A percentile compares a stretch with the other conserved stretches of the same genome.
These are phyloP conservation scores for Drosophila tripunctata DNA, from an alignment of 2,888 invertebrate species.

Conservation along the genomic window DNA sequence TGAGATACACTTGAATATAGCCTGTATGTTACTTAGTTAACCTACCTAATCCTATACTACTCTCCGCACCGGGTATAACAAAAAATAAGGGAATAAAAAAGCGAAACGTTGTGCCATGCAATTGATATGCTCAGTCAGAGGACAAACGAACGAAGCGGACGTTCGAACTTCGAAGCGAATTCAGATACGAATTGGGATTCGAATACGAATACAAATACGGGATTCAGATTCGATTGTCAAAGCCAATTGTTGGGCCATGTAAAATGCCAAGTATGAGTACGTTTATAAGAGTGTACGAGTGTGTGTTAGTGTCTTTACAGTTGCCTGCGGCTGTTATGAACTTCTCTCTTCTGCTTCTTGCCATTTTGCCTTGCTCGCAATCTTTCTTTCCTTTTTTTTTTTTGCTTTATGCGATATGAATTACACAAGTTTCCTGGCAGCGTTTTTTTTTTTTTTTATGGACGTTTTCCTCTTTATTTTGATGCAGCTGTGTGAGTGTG, in stretches of 20 bases:
- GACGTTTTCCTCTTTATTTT: slow-evolving; percentile 77
- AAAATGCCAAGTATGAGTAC: slow-evolving; percentile 45
- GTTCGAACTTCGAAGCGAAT: slow-evolving; percentile 39
- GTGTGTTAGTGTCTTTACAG: slow-evolving; percentile 33
- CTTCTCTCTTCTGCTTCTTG: not conserved
- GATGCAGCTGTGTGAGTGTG: slow-evolving; percentile 41
- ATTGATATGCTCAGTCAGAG: slow-evolving; percentile 63
- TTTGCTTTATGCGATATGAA: slow-evolving; percentile 72
- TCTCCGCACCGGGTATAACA: no score
- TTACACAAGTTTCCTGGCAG: slow-evolving; percentile 77
- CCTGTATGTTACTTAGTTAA: no score
- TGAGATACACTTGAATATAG: no score
- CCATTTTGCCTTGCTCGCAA: not conserved
- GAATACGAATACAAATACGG: slow-evolving; percentile 70
- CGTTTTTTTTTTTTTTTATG: no score
- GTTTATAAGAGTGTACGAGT: not conserved
- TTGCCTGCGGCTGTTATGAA: slow-evolving; percentile 55
- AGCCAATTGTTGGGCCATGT: slow-evolving; percentile 66
- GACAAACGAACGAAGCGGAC: slow-evolving; percentile 45
- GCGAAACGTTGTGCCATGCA: slow-evolving; percentile 52
- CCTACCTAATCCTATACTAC: no score
- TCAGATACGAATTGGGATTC: slow-evolving; percentile 29
- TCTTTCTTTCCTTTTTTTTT: slow-evolving; percentile 18
- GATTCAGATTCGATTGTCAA: slow-evolving; percentile 77
- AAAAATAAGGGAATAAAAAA: slow-evolving; percentile 24